Conservation (phyloP, 2,888 invertebrate species). For the Diploptera punctata region DNA sequence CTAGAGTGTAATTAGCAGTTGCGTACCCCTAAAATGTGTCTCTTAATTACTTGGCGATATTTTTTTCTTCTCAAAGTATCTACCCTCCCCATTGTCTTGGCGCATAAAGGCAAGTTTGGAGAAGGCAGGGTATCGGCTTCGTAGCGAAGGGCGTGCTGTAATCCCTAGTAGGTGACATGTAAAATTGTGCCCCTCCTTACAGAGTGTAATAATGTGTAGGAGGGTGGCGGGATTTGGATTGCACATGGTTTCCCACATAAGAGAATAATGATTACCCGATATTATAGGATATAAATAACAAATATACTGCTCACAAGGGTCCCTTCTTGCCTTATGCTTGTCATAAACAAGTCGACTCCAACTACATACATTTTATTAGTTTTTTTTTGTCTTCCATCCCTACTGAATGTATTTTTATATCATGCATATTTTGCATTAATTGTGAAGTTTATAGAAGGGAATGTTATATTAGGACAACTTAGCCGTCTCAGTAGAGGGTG, state of each 20-base stretch:
- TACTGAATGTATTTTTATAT: too few species aligned
- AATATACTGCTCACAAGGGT: conserved; percentile 11
- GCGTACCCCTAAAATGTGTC: too few species aligned
- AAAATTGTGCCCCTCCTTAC: conserved; percentile 8
- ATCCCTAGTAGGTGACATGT: conserved; percentile 19
- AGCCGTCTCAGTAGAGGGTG: too few species aligned
- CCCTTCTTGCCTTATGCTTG: not conserved
- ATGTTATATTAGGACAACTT: too few species aligned
- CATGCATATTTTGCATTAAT: too few species aligned
- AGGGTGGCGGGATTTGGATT: conserved; percentile 7
- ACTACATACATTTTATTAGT: too few species aligned
- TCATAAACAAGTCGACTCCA: not conserved
- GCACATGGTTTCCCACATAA: conserved; percentile 27
- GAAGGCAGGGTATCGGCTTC: not conserved
- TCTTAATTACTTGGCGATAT: too few species aligned
- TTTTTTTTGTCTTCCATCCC: too few species aligned
- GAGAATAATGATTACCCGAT: conserved; percentile 27
- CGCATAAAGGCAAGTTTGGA: not conserved
- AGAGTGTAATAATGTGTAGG: not conserved
- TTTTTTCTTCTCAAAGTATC: conserved; percentile 11
- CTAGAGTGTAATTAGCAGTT: too few species aligned
- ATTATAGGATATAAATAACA: conserved; percentile 21
- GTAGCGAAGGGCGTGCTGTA: not conserved
- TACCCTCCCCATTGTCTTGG: not conserved
- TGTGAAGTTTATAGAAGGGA: too few species aligned